A percentile compares a stretch with the other conserved stretches of the same genome.
Conservation (phyloP, 2,888 invertebrate genomes). For the Drosophila trichaetosa region DNA sequence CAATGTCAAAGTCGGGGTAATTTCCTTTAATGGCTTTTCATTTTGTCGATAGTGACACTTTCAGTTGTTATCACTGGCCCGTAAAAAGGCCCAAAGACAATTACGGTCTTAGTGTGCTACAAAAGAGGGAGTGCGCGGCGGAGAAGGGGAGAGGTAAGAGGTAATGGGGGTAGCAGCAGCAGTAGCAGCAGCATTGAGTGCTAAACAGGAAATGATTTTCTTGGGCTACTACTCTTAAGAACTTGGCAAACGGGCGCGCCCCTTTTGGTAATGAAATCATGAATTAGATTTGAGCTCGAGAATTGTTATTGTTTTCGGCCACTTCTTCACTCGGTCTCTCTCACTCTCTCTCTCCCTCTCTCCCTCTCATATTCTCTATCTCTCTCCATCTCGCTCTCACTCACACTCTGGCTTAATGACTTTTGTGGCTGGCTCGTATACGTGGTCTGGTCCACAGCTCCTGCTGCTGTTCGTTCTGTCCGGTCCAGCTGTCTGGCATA, state of each 20-base stretch:
- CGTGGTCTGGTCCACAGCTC: constrained; percentile 27
- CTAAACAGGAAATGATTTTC: constrained; percentile 80
- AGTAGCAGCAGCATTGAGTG: constrained; percentile 58
- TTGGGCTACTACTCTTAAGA: constrained; percentile 40
- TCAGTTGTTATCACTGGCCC: constrained; percentile 75
- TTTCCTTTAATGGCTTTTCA: constrained; percentile 79
- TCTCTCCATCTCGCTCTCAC: constrained; percentile 1
- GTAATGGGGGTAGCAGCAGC: background rate
- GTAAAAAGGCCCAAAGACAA: constrained; percentile 73
- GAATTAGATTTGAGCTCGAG: constrained; percentile 79
- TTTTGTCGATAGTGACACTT: constrained; percentile 79
- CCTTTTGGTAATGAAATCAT: constrained; percentile 74
- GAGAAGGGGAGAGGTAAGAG: background rate
- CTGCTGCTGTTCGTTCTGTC: constrained; percentile 3
- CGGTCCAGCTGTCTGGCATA: constrained; percentile 60
- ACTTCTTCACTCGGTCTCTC: constrained; percentile 17
- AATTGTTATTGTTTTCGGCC: constrained; percentile 75
- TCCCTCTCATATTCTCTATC: background rate
- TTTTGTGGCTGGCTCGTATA: constrained; percentile 57
- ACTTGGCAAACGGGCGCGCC: constrained; percentile 35
- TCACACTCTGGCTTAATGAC: constrained; percentile 67
- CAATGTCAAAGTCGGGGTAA: constrained; percentile 75
- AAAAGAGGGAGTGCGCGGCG: background rate
- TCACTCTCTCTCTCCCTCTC: too few relatives aligned
- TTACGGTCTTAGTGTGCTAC: constrained; percentile 46